Conservation (phyloP, 2,797 vertebrate genomes). For the Pempheris klunzingeri region DNA sequence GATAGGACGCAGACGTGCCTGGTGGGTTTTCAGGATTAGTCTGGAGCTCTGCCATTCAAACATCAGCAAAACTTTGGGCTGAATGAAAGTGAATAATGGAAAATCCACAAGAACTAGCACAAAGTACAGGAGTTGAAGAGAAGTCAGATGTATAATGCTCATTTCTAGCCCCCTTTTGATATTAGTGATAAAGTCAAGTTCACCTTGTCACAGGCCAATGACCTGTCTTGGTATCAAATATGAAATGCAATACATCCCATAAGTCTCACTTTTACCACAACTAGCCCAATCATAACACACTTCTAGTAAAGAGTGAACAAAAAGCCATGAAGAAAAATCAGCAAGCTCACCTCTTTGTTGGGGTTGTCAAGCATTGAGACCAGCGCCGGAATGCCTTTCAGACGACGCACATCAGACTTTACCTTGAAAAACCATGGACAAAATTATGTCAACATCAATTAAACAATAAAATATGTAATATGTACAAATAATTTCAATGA, state of each 20-base stretch:
- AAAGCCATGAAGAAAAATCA: neutral
- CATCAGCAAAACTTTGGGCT: constrained; percentile 61
- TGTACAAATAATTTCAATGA: neutral
- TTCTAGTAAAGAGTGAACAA: constrained; percentile 4
- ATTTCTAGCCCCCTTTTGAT: constrained; percentile 40
- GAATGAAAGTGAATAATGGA: too few species aligned
- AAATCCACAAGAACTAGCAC: too few species aligned
- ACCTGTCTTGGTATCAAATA: neutral
- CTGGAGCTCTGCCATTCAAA: too few species aligned
- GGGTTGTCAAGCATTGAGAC: constrained; percentile 95
- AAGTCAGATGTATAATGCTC: constrained; percentile 31
- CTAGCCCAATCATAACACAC: constrained; percentile 36
- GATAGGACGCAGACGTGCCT: too few species aligned
- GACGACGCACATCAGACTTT: constrained; percentile 84
- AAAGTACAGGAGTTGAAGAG: constrained; percentile 51
- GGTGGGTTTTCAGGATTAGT: too few species aligned
- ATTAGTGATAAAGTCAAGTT: constrained; percentile 25
- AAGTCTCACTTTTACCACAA: constrained; percentile 25
- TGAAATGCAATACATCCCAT: constrained; percentile 41
- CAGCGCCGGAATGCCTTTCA: constrained; percentile 95
- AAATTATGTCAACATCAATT: neutral
- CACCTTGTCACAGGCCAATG: neutral
- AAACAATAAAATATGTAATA: neutral
- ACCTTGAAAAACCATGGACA: constrained; percentile 69
- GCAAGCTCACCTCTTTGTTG: constrained; percentile 90